Evolutionary conservation across 1,140 invertebrate genomes (phyloP).

Genomic region (Arctopsyche grandis): DNA sequence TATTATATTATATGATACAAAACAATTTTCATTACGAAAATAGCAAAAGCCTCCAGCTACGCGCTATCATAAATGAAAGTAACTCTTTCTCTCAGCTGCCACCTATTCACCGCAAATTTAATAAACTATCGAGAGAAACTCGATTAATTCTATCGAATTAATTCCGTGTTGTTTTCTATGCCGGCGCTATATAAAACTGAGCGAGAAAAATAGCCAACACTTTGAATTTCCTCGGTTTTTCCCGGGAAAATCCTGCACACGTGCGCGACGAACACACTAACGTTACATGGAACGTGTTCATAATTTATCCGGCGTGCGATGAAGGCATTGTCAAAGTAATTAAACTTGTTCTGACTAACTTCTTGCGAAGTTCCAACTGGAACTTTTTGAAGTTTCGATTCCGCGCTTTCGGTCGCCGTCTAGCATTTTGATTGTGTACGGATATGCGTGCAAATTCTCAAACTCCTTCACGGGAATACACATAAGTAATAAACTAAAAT

Average conservation of each 20-base stretch:
- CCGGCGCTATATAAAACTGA: background rate
- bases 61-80: background rate
- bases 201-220: too few species aligned
- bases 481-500: too few species aligned
- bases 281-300: slow-evolving; percentile 1
- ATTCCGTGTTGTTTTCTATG: background rate
- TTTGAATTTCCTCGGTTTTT: too few species aligned
- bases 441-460: too few species aligned
- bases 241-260: background rate
- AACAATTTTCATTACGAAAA: slow-evolving; percentile 14
- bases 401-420: background rate
- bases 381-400: slow-evolving; percentile 20
- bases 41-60: background rate
- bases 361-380: background rate
- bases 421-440: background rate
- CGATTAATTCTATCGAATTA: slow-evolving; percentile 26
- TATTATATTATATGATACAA: background rate
- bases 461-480: too few species aligned
- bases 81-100: background rate
- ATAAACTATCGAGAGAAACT: slow-evolving; percentile 21
- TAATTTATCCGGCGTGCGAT: background rate
- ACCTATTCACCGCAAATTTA: slow-evolving; percentile 19
- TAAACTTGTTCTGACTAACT: slow-evolving; percentile 4
- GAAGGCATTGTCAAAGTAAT: slow-evolving; percentile 24
- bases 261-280: background rate